Base-by-base conservation (phyloP, 2,797 vertebrate species). In the Apodemus agrarius region DNA sequence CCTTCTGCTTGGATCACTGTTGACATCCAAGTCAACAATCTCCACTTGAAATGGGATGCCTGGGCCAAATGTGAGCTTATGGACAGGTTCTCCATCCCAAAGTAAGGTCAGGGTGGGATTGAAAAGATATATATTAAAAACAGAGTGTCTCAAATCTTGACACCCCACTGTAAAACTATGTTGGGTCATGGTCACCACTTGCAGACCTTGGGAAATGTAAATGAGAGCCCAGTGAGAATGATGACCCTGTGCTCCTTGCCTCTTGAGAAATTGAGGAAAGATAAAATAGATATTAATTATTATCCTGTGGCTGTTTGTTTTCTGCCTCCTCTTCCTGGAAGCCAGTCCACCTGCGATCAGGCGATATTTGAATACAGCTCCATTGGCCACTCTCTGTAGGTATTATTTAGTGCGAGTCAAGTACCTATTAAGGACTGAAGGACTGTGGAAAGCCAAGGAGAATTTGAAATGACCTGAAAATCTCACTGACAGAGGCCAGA, bases 11-110 rank as follows among this genome's bases (percentile, higher is more conserved):
- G n/a, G 31, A 76, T 17, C 3, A 0, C 19, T 4, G 3, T 19
- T 31, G 40, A 16, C 24, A 78, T 24, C 8, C 83, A 81, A 40
- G 40, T 69, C 10, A 59, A 21, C 57, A 59, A 21, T 59, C 57
- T 59, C 57, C 19, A 3, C 57, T 59, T 21, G 57, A 6, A 59
- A 59, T 4, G 19, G 57, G 3, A 17, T 0, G 0, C 65, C 21
- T 3, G 24, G 13, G 34, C 5, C 19, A 63, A 59, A 79, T 19
- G 29, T 0, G 0, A 6, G 1, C 1, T 1, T 13, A 21, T 1
- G 79, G 57, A 89, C 5, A 4, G 74, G 49, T 0, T 76, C 0
- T 0, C 57, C 31, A 0, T 83, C 67, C 31, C 0, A 0, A 54
- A 43, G 31, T 86, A 83, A 96, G 65, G 14, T n/a, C 74, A 89